phyloP scores from a whole-genome alignment of 2,888 invertebrate genomes.

The Melolontha melolontha region DNA sequence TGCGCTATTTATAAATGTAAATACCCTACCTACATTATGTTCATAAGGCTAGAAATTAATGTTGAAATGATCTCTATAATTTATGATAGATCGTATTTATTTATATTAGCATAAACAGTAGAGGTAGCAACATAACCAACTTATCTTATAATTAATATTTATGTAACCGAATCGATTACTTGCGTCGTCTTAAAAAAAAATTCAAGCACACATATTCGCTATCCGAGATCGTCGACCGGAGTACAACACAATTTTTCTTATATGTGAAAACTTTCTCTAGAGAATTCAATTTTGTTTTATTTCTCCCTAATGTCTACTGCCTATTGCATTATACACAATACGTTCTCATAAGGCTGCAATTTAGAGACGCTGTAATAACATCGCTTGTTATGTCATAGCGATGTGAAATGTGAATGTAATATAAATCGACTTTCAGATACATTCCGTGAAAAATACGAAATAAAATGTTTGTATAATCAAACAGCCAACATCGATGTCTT shows the following conservation, averaged over 20 bases:
- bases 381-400: background rate
- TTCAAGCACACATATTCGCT: background rate
- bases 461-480: too few species aligned
- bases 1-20: too few species aligned
- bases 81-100: too few species aligned
- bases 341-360: constrained; percentile 1
- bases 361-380: background rate
- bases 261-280: constrained; percentile 18
- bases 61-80: too few species aligned
- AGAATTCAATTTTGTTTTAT: constrained; percentile 11
- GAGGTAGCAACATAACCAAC: too few species aligned
- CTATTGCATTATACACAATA: constrained; percentile 7
- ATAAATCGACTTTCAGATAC: constrained; percentile 8
- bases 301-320: constrained; percentile 4
- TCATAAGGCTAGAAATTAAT: too few species aligned
- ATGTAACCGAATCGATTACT: background rate
- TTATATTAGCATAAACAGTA: too few species aligned
- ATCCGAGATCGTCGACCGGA: constrained; percentile 1
- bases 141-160: too few species aligned
- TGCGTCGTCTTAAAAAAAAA: background rate
- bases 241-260: background rate
- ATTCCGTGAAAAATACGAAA: constrained; percentile 9
- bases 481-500: background rate
- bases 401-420: constrained; percentile 11
- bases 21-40: too few species aligned